A percentile compares a stretch with the other conserved stretches of the same genome.
Conservation (phyloP, 2,113 vertebrate genomes). For the Phylloscopus whistleri region DNA sequence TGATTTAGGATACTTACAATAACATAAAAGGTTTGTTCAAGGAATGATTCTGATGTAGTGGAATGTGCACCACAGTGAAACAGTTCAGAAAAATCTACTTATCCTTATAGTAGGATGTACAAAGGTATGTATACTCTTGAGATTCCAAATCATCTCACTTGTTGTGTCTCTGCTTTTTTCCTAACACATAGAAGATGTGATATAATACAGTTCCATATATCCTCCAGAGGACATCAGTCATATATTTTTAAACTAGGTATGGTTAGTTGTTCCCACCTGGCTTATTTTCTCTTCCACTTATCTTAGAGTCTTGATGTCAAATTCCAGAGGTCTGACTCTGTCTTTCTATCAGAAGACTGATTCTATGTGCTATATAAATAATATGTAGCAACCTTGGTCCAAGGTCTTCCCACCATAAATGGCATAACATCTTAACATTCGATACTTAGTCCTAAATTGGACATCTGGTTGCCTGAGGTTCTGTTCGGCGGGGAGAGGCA, state of each 20-base stretch:
- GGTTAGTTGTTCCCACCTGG: neutral
- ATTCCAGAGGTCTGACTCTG: neutral
- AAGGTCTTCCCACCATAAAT: neutral
- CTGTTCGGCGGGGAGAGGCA: neutral
- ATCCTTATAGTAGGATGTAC: neutral
- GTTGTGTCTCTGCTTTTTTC: neutral
- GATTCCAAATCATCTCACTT: neutral
- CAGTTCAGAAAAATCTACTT: neutral
- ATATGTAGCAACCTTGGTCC: neutral
- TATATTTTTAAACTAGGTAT: neutral
- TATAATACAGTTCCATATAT: neutral
- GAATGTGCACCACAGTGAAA: neutral
- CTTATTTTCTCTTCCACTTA: neutral
- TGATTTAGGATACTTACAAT: neutral
- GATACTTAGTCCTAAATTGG: neutral
- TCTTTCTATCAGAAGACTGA: neutral
- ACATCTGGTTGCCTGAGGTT: neutral
- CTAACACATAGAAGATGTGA: neutral
- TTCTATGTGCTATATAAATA: neutral
- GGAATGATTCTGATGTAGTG: neutral
- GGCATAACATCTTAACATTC: neutral
- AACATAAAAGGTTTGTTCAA: neutral
- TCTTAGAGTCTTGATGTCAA: neutral
- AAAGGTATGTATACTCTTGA: neutral
- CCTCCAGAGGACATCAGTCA: neutral